phyloP scores from a whole-genome alignment of 2,797 vertebrate species.

The Cuniculus paca region DNA sequence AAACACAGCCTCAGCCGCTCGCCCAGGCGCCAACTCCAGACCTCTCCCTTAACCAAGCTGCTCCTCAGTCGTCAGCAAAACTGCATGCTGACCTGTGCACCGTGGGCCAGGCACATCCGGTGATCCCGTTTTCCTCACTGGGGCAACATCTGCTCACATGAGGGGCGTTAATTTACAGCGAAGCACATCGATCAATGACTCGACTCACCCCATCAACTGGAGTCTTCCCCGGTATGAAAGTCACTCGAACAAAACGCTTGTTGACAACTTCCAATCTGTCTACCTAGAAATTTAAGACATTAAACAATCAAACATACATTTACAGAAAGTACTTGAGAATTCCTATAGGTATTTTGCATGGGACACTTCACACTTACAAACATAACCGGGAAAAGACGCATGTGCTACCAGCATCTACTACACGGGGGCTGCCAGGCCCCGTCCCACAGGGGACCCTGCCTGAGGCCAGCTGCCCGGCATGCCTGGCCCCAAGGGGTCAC shows the following conservation, averaged over 20 bases:
- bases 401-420: neutral
- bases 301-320: conserved; percentile 65
- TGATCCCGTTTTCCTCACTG: too few species aligned
- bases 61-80: neutral
- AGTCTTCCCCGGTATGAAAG: conserved; percentile 93
- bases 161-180: neutral
- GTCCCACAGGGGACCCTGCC: neutral
- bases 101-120: neutral
- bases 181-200: conserved; percentile 48
- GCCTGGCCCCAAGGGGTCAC: neutral
- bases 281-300: conserved; percentile 89
- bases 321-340: neutral
- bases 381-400: neutral
- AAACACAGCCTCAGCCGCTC: neutral
- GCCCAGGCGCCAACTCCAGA: neutral
- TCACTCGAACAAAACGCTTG: conserved; percentile 96
- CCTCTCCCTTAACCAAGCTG: neutral
- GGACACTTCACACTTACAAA: neutral
- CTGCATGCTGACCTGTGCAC: neutral
- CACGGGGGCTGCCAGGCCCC: rapidly evolving
- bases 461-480: neutral
- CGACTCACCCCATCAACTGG: conserved; percentile 93
- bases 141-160: too few species aligned
- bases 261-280: conserved; percentile 97
- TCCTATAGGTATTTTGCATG: neutral